phyloP scores from a whole-genome alignment of 2,888 invertebrate species.

The Apodemia duryi region DNA sequence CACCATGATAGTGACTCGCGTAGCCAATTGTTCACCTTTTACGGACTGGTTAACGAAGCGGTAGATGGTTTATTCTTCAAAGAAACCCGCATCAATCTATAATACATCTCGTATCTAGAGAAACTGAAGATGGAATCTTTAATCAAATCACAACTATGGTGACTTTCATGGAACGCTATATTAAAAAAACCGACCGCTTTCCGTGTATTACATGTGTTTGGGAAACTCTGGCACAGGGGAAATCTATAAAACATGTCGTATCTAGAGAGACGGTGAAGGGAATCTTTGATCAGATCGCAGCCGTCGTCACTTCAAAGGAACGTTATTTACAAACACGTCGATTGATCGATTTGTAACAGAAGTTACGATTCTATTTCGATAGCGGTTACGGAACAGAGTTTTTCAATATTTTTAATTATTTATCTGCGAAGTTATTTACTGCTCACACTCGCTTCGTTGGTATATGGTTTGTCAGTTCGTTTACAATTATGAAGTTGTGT shows the following conservation, averaged over 20 bases:
- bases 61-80: too few relatives aligned
- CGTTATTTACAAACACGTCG: conserved; percentile 42
- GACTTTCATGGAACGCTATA: conserved; percentile 54
- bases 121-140: conserved; percentile 41
- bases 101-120: conserved; percentile 38
- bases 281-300: conserved; percentile 51
- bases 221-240: conserved; percentile 34
- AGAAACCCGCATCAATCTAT: conserved; percentile 32
- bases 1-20: too few relatives aligned
- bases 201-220: conserved; percentile 9
- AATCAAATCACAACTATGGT: conserved; percentile 46
- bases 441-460: not conserved
- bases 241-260: conserved; percentile 43
- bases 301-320: conserved; percentile 53
- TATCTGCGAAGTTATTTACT: not conserved
- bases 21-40: too few relatives aligned
- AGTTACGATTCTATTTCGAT: conserved; percentile 38
- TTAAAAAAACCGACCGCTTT: too few relatives aligned
- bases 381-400: conserved; percentile 28
- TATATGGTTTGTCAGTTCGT: too few relatives aligned
- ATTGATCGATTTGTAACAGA: conserved; percentile 50
- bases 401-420: conserved; percentile 7
- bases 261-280: conserved; percentile 26
- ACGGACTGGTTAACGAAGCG: too few relatives aligned
- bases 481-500: too few relatives aligned